Conservation (phyloP, 2,797 vertebrate species). For the Chloroceryle amazona region DNA sequence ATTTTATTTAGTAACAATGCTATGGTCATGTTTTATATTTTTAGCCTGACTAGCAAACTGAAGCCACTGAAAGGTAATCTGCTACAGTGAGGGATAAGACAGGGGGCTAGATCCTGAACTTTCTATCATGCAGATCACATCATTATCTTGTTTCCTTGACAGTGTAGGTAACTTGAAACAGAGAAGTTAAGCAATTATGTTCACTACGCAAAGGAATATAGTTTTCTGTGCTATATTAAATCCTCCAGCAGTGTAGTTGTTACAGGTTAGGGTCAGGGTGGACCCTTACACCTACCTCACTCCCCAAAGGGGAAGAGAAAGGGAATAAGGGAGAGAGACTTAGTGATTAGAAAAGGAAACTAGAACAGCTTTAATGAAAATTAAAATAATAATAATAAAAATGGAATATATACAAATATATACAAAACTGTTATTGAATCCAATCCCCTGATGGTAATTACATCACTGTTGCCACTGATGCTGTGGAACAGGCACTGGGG, state of each 20-base stretch:
- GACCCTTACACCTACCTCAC: too few species aligned
- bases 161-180: not conserved
- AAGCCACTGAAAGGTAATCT: not conserved
- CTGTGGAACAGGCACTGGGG: too few species aligned
- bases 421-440: too few species aligned
- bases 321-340: too few species aligned
- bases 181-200: conserved; percentile 40
- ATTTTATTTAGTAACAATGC: conserved; percentile 63
- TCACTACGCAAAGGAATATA: not conserved
- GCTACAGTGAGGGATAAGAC: not conserved
- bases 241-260: not conserved
- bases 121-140: not conserved
- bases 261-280: too few species aligned
- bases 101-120: conserved; percentile 11
- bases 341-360: too few species aligned
- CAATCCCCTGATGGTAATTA: too few species aligned
- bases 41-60: not conserved
- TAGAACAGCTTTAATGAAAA: too few species aligned
- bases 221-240: not conserved
- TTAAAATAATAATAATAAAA: too few species aligned
- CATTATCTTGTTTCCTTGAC: not conserved
- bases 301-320: too few species aligned
- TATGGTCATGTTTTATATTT: not conserved
- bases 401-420: too few species aligned
- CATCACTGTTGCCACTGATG: too few species aligned